These are phyloP conservation scores for Euphydryas editha DNA, from an alignment of 2,888 invertebrate genomes.

Conservation along the genomic window DNA sequence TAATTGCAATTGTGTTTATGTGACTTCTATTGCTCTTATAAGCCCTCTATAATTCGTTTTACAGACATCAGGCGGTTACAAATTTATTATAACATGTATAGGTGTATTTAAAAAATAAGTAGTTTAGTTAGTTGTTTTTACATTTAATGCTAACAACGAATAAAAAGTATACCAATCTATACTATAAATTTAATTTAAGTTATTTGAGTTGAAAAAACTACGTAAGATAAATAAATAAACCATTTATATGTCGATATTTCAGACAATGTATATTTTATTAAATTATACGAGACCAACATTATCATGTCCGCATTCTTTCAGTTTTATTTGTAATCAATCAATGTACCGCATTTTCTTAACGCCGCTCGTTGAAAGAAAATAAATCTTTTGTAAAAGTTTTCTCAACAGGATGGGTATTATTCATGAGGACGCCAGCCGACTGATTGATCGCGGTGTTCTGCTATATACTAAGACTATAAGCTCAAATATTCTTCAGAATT, in stretches of 20 bases:
- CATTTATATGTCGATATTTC: background rate
- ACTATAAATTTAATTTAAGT: too few relatives aligned
- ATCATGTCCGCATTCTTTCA: slow-evolving; percentile 10
- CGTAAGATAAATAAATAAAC: too few relatives aligned
- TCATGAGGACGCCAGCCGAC: slow-evolving; percentile 74
- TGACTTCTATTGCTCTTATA: too few relatives aligned
- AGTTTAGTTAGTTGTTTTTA: too few relatives aligned
- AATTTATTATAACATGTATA: too few relatives aligned
- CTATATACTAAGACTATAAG: slow-evolving; percentile 37
- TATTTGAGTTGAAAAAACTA: too few relatives aligned
- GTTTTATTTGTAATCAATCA: slow-evolving; percentile 77
- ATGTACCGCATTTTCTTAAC: slow-evolving; percentile 73
- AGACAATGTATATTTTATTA: slow-evolving; percentile 2
- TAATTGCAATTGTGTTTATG: too few relatives aligned
- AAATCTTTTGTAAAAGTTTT: slow-evolving; percentile 80
- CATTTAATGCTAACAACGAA: too few relatives aligned
- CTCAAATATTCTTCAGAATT: slow-evolving; percentile 29
- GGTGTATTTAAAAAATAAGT: too few relatives aligned
- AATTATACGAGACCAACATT: slow-evolving; percentile 3
- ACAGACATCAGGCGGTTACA: too few relatives aligned
- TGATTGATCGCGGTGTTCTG: slow-evolving; percentile 76
- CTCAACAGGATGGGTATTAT: slow-evolving; percentile 75
- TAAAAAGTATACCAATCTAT: too few relatives aligned
- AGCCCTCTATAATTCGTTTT: too few relatives aligned
- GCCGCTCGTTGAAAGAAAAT: slow-evolving; percentile 67